Evolutionary conservation across 1,140 invertebrate species (phyloP).

Genomic region (Aradophagus sp.): DNA sequence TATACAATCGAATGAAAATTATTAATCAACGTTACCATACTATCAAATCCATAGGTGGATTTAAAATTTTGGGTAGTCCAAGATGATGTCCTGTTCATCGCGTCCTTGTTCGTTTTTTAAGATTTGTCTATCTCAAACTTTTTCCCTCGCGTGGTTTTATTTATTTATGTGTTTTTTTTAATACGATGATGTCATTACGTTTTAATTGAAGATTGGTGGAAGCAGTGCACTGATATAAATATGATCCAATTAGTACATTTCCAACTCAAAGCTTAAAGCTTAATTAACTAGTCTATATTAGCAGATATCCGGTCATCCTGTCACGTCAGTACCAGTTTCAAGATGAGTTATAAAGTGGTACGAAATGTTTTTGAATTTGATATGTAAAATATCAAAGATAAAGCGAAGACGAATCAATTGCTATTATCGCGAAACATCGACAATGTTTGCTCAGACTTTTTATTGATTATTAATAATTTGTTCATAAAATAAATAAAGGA

Average conservation of each 20-base stretch:
- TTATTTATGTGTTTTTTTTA: constrained; percentile 2
- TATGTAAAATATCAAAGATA: constrained; percentile 1
- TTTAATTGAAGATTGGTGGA: too few species aligned
- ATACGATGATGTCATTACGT: not conserved
- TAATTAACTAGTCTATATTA: constrained; percentile 33
- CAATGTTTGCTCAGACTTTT: too few species aligned
- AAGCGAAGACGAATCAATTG: too few species aligned
- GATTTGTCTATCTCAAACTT: constrained; percentile 54
- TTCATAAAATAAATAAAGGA: too few species aligned
- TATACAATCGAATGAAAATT: too few species aligned
- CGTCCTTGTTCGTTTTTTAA: constrained; percentile 63
- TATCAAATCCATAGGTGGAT: too few species aligned
- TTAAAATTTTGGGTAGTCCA: constrained; percentile 20
- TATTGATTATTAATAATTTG: too few species aligned
- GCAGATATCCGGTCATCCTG: constrained; percentile 26
- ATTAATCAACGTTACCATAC: too few species aligned
- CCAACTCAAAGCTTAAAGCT: constrained; percentile 16
- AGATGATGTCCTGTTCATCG: constrained; percentile 75
- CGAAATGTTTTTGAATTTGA: constrained; percentile 9
- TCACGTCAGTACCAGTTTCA: constrained; percentile 4
- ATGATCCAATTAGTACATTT: constrained; percentile 17
- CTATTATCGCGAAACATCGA: too few species aligned
- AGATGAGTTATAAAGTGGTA: constrained; percentile 12
- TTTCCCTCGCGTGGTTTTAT: constrained; percentile 3
- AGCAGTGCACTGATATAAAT: constrained; percentile 16